phyloP scores from a whole-genome alignment of 2,113 vertebrate genomes.

The Heptranchias perlo region DNA sequence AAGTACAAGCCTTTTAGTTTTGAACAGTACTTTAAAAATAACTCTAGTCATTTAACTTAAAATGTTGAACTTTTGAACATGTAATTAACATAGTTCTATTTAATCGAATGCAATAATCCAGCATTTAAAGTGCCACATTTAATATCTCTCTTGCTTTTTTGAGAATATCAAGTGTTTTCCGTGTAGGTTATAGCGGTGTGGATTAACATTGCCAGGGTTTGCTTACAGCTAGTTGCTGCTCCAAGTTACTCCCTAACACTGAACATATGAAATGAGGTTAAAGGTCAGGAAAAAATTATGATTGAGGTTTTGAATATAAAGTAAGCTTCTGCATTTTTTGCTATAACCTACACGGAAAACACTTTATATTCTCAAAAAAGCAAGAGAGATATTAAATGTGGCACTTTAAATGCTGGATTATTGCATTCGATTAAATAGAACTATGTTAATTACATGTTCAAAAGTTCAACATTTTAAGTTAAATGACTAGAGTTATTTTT shows the following conservation, averaged over 20 bases:
- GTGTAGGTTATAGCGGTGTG: background rate
- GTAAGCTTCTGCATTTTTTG: background rate
- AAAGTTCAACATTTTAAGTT: background rate
- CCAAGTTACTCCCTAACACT: background rate
- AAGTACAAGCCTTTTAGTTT: background rate
- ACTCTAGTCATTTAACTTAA: background rate
- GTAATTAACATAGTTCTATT: background rate
- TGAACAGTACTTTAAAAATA: background rate
- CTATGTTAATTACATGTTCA: background rate
- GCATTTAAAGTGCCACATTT: background rate
- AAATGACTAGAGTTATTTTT: background rate
- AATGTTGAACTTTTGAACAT: background rate
- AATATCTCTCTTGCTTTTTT: background rate
- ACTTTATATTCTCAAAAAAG: background rate
- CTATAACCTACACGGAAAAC: background rate
- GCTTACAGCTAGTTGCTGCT: background rate
- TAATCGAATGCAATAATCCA: slow-evolving; percentile 4
- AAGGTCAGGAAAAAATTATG: background rate
- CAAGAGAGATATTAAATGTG: background rate
- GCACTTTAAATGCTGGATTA: background rate
- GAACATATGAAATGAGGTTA: background rate
- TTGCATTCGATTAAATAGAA: background rate
- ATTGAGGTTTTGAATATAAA: background rate
- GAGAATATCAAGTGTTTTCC: background rate
- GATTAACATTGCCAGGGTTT: background rate